Percentiles rank a stretch among this genome's conserved stretches.
phyloP scores from a whole-genome alignment of 2,888 invertebrate genomes.

The Cerceris rybyensis region DNA sequence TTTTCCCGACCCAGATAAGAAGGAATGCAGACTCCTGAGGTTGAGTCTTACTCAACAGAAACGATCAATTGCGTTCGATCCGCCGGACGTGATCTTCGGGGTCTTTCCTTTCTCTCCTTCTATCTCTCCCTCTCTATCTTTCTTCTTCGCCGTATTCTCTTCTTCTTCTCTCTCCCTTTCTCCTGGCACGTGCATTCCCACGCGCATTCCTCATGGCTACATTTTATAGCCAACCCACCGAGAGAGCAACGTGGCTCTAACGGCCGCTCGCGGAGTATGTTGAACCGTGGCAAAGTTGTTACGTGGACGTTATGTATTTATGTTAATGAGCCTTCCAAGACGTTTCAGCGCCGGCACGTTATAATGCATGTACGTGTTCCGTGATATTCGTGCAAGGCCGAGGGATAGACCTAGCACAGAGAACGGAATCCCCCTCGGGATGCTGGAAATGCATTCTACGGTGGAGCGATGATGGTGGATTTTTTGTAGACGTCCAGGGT shows the following conservation, averaged over 20 bases:
- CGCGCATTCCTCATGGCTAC: conserved; percentile 59
- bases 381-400: conserved; percentile 13
- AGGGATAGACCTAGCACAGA: background rate
- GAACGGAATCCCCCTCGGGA: conserved; percentile 9
- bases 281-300: conserved; percentile 60
- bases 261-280: conserved; percentile 53
- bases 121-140: conserved; percentile 9
- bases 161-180: conserved; percentile 14
- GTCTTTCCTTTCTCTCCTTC: conserved; percentile 13
- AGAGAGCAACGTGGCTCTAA: conserved; percentile 45
- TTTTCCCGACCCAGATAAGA: background rate
- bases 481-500: too few relatives aligned
- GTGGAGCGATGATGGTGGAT: background rate
- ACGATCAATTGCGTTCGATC: conserved; percentile 31
- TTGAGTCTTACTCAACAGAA: conserved; percentile 34
- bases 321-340: conserved; percentile 58
- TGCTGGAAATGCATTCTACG: conserved; percentile 1
- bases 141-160: background rate
- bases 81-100: conserved; percentile 3
- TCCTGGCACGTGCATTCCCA: conserved; percentile 53
- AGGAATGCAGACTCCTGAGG: conserved; percentile 5
- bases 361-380: conserved; percentile 14
- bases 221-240: conserved; percentile 40
- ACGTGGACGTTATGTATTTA: conserved; percentile 67
- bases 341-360: conserved; percentile 29